These are phyloP conservation scores for Epinephelus awoara DNA, from an alignment of 2,797 vertebrate genomes.

Conservation along the genomic window DNA sequence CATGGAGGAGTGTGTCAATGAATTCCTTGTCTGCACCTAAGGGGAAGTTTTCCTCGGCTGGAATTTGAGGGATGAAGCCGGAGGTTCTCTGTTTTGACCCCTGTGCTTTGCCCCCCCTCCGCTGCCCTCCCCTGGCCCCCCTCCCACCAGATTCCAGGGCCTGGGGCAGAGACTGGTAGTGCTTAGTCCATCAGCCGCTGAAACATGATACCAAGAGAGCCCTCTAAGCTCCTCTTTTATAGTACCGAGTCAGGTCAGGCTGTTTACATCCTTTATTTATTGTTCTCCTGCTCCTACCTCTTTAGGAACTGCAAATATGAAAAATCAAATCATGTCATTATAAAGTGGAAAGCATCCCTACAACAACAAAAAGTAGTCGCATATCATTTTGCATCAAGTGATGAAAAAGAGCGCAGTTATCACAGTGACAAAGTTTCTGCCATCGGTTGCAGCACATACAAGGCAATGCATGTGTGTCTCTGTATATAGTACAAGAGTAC, in stretches of 20 bases:
- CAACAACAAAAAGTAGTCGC: conserved; percentile 4
- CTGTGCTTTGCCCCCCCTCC: conserved; percentile 57
- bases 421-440: conserved; percentile 31
- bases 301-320: conserved; percentile 42
- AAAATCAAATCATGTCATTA: conserved; percentile 16
- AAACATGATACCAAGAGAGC: conserved; percentile 81
- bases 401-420: conserved; percentile 10
- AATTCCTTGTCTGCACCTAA: conserved; percentile 77
- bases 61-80: conserved; percentile 81
- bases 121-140: conserved; percentile 54
- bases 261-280: conserved; percentile 81
- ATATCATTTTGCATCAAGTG: conserved; percentile 21
- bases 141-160: conserved; percentile 82
- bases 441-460: conserved; percentile 19
- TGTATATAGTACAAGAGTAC: conserved; percentile 22
- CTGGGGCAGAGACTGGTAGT: conserved; percentile 82
- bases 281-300: conserved; percentile 32
- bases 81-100: conserved; percentile 80
- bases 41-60: conserved; percentile 63
- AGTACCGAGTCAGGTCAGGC: conserved; percentile 71
- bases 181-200: conserved; percentile 83
- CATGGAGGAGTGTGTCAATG: conserved; percentile 59
- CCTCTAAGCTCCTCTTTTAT: conserved; percentile 79
- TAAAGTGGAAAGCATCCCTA: conserved; percentile 20
- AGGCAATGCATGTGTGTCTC: neutral